Conservation (phyloP, 2,797 vertebrate species). For the Miichthys miiuy region DNA sequence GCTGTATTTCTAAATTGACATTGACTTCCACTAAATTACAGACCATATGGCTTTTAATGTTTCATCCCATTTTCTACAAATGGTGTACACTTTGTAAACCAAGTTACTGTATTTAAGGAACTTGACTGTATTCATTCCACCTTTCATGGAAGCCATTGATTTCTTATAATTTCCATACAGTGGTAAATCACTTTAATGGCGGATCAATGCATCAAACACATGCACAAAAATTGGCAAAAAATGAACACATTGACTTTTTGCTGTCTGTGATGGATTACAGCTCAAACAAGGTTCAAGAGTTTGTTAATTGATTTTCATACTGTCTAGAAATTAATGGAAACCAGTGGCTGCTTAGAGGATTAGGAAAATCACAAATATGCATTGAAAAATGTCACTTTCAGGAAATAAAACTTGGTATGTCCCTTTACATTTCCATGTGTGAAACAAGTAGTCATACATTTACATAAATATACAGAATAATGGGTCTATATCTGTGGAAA, state of each 20-base stretch:
- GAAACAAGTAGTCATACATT: background rate
- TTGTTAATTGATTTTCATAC: conserved; percentile 4
- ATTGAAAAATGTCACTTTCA: background rate
- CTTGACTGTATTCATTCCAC: conserved; percentile 23
- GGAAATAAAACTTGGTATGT: background rate
- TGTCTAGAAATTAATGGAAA: background rate
- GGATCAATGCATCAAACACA: background rate
- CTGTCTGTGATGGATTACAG: background rate
- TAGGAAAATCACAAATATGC: background rate
- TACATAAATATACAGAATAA: background rate
- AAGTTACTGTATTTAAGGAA: conserved; percentile 12
- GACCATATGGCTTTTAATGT: conserved; percentile 7
- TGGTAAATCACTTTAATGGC: background rate
- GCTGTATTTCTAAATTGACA: background rate
- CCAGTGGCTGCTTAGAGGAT: conserved; percentile 1
- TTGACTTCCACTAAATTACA: background rate
- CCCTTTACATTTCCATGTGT: background rate
- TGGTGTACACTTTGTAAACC: conserved; percentile 9
- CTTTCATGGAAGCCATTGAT: conserved; percentile 23
- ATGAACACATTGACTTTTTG: background rate
- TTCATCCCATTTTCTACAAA: background rate
- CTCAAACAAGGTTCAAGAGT: background rate
- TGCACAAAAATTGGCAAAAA: background rate
- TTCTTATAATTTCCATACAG: conserved; percentile 28
- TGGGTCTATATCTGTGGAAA: background rate